Base-by-base conservation (phyloP, 2,888 invertebrate genomes). In the Nomada goodeniana region DNA sequence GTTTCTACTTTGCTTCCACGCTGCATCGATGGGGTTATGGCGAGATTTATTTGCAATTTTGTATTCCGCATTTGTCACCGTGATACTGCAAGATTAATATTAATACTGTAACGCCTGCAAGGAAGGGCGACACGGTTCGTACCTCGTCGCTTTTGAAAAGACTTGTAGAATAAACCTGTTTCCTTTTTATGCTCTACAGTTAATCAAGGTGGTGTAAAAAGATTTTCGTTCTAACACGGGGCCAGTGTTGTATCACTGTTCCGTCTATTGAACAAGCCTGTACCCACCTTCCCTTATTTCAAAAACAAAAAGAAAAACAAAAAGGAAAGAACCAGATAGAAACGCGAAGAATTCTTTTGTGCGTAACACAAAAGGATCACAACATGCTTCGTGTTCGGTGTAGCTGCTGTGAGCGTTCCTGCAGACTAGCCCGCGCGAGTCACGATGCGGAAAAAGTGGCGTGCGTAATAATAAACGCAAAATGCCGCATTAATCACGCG, bases 401-500 rank as follows among this genome's bases (percentile, higher is more conserved):
- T 50, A 60, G 0, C 26, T 52, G 52, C 23, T 72, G 57, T 26
- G 64, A 73, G 15, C n/a, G 20, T 13, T 9, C 15, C 64, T 44
- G 57, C 64, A 72, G 20, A n/a, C n/a, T 26, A 26, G 53, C 36
- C 9, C n/a, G 57, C n/a, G 57, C 23, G 44, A 69, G 29, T 13
- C 44, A 15, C 47, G 61, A 42, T n/a, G 55, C 20, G 55, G 67
- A 67, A 55, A 76, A 76, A 76, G n/a, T 44, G 59, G 20, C 57
- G 13, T 55, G 61, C n/a, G 69, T 70, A 79, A 76, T 79, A 70
- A 76, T 76, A 64, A 64, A 70, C 57, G 59, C 44, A 52, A 79
- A 76, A 69, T 52, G 23, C 50, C 20, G 69, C 69, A 76, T 79
- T 79, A 78, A 78, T 78, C 78, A 75, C 76, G 53, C 44, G 63